Evolutionary conservation across 2,113 vertebrate species (phyloP), one percentile per base, ranked within the genome.

Genomic region (Larimichthys crocea): DNA sequence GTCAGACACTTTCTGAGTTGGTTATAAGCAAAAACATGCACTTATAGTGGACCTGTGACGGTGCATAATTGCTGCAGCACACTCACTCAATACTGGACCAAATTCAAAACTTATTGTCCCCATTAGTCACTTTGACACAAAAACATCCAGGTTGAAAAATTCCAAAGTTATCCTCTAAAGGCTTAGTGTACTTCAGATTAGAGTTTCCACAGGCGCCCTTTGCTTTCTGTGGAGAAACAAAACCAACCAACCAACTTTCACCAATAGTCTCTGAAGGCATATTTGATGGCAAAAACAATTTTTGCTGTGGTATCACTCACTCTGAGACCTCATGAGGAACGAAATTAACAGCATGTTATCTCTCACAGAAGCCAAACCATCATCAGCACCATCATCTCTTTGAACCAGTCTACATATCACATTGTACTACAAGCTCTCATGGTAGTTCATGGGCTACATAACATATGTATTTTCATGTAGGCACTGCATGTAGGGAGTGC

Each of bases 401-500:
- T 42, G 22, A 64, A 20, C 26, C 1, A 19, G 1, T 35, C 56
- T 9, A 7, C 19, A 31, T 42, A 14, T 29, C 29, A 29, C 29
- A 35, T 46, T 72, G 22, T 6, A 16, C 14, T 16, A 19, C 17
- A n/a, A 11, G 15, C 29, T 52, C 61, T 62, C 24, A 4, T 22
- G 9, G 14, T 44, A 60, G 55, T 29, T 87, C 49, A 22, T 69
- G 3, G 50, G 9, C n/a, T 69, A 48, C 42, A 7, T 72, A 24
- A 0, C 29, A 40, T 24, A 40, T 31, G 22, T 52, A 46, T 60
- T 63, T 66, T 9, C 35, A 61, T 60, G 40, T 29, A 10, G 29
- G 42, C 55, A 68, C 46, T 12, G 26, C n/a, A 40, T 40, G 35
- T 9, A 40, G 22, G 59, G 48, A 57, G n/a, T 9, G 16, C 40